Evolutionary conservation across 2,113 vertebrate species (phyloP), one percentile per base, ranked within the genome.

Genomic region (Dendrocopos noguchii): DNA sequence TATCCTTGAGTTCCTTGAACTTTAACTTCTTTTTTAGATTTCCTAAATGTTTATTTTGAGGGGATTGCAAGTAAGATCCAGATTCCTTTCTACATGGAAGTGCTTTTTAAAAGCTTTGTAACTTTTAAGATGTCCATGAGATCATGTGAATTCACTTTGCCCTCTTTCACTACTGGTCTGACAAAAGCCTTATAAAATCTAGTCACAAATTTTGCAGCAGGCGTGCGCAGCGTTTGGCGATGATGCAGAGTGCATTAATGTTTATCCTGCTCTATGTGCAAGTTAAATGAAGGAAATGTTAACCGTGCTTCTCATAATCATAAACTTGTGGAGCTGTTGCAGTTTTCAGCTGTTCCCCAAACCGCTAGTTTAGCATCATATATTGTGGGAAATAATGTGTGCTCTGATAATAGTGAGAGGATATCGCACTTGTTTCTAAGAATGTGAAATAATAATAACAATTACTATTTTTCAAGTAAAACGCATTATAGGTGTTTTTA

Each of bases 21-120:
- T 94, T 95, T 50, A 60, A 70, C 65, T 93, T 95, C 19, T 18
- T 66, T 77, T 84, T 76, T 63, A 52, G 44, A 39, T 76, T 86
- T 85, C 14, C 16, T 75, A n/a, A 67, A 65, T 76, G 16, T 89
- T 85, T 86, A 25, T 55, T 74, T 77, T 8, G 17, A 13, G 34
- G 29, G 14, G 17, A 47, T 57, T 59, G 22, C 68, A 82, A 90
- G 70, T 76, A 68, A 76, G 66, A 75, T 18, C 3, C 24, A 75
- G 60, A 77, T 60, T 70, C 33, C 42, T 80, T 73, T 80, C 46
- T 84, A 73, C 50, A 76, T 64, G 15, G n/a, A 92, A 80, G 22
- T 44, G 24, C 27, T 89, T 82, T 70, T 78, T n/a, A 70, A 68
- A 74, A 73, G 17, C 60, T 50, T 12, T 29, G 15, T 47, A 72